Conservation (phyloP, 2,888 invertebrate genomes). For the Xestia sexstrigata region DNA sequence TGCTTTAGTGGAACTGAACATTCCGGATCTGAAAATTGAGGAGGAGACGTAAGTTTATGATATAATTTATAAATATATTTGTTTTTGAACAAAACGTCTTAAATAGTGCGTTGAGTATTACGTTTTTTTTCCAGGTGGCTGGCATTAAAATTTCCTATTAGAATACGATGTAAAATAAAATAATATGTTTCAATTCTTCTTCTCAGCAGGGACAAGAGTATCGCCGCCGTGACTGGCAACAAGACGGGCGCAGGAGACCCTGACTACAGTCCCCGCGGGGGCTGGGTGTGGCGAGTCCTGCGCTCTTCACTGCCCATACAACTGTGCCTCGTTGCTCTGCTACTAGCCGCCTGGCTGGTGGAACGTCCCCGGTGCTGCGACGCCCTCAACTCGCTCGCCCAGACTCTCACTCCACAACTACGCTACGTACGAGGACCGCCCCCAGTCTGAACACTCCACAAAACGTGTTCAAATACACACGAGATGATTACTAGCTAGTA, state of each 20-base stretch:
- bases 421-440: constrained; percentile 96
- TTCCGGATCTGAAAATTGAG: constrained; percentile 86
- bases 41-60: constrained; percentile 80
- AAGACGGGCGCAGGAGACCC: constrained; percentile 91
- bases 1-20: constrained; percentile 88
- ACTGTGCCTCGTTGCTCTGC: constrained; percentile 93
- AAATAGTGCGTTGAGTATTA: background rate
- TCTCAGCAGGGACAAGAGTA: constrained; percentile 75
- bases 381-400: constrained; percentile 93
- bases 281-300: constrained; percentile 94
- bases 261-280: constrained; percentile 88
- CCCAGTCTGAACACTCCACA: constrained; percentile 91
- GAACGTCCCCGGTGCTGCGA: constrained; percentile 95
- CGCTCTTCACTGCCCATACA: constrained; percentile 95
- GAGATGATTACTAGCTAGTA: constrained; percentile 61
- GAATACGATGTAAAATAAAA: background rate
- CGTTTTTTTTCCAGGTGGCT: background rate
- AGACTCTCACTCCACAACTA: constrained; percentile 94
- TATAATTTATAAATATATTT: background rate
- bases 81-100: background rate
- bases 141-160: background rate
- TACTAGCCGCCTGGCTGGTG: constrained; percentile 94
- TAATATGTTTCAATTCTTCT: background rate
- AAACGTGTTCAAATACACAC: constrained; percentile 65
- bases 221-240: constrained; percentile 80